Percentiles rank a stretch among this genome's conserved stretches.
Evolutionary conservation across 2,113 vertebrate species (phyloP).

Genomic region (Hippocampus barbouri): DNA sequence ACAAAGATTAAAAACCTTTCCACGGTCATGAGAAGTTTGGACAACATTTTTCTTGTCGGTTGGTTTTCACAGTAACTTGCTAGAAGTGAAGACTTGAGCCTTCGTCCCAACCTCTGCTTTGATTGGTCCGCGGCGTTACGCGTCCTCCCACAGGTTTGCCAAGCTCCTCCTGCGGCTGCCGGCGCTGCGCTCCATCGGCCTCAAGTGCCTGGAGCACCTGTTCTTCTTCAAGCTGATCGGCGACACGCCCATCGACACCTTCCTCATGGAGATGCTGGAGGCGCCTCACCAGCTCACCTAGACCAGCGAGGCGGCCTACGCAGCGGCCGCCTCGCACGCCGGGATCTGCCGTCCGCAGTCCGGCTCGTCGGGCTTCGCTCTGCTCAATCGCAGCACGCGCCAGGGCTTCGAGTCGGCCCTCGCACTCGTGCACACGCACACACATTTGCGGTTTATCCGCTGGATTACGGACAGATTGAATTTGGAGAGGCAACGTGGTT

Average conservation of each 20-base stretch:
- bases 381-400: slow-evolving; percentile 52
- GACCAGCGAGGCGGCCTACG: slow-evolving; percentile 38
- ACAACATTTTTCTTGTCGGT: too few relatives aligned
- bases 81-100: too few relatives aligned
- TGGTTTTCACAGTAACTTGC: too few relatives aligned
- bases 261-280: slow-evolving; percentile 95
- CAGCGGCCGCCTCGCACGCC: slow-evolving; percentile 42
- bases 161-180: slow-evolving; percentile 89
- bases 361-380: slow-evolving; percentile 37
- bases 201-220: slow-evolving; percentile 90
- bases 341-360: slow-evolving; percentile 42
- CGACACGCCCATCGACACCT: slow-evolving; percentile 91
- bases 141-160: slow-evolving; percentile 77
- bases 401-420: slow-evolving; percentile 38
- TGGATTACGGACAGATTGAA: slow-evolving; percentile 11
- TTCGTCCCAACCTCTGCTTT: neutral
- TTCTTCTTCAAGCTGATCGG: slow-evolving; percentile 95
- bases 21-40: too few relatives aligned
- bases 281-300: slow-evolving; percentile 89
- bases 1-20: too few relatives aligned
- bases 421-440: slow-evolving; percentile 19
- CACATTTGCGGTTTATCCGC: neutral
- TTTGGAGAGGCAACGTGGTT: neutral
- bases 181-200: slow-evolving; percentile 84
- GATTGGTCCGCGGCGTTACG: neutral